Base-by-base conservation (phyloP, 2,797 vertebrate species). In the Gouania willdenowi region DNA sequence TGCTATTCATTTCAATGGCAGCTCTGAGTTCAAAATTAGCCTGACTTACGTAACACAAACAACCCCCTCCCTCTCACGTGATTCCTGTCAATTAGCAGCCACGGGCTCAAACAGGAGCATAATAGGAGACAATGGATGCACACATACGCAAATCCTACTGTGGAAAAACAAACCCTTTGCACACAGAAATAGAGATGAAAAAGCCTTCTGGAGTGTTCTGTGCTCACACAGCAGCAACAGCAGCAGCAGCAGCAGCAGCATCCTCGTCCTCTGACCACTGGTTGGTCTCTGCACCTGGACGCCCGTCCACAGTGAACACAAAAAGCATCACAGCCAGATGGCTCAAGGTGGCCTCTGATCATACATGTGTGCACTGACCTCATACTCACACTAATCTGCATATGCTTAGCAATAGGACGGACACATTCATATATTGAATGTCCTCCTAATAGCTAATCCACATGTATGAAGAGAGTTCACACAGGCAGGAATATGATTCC, bases 1-100 rank as follows among this genome's bases (percentile, higher is more conserved):
- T 70, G 48, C 47, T 62, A 66, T 73, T 76, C 31, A 61, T 66
- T 75, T 66, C 59, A 42, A 33, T 57, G 55, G 63, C 46, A 43
- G 59, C 45, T 60, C 32, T 29, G 36, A 44, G 28, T 55, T 68
- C 62, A 65, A 69, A 77, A 70, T 83, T 42, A 81, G 74, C 61
- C 63, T 55, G 30, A 50, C 47, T 78, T 78, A 41, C 26, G 37
- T 79, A 79, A 76, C 41, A 43, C n/a, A 6, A 41, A 12, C 34
- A 33, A 46, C 24, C 26, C 15, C 5, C 30, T 35, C 43, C 28
- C 46, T 52, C 73, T 63, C 28, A 36, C 43, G 60, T 25, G 8
- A 51, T 38, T 45, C 27, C 27, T 51, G 52, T 52, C 56, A 54
- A 59, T 81, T 62, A 75, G 47, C 41, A 56, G 33, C 30, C 22